A percentile compares a stretch with the other conserved stretches of the same genome.
Conservation (phyloP, 2,797 vertebrate genomes). For the Typhlichthys subterraneus region DNA sequence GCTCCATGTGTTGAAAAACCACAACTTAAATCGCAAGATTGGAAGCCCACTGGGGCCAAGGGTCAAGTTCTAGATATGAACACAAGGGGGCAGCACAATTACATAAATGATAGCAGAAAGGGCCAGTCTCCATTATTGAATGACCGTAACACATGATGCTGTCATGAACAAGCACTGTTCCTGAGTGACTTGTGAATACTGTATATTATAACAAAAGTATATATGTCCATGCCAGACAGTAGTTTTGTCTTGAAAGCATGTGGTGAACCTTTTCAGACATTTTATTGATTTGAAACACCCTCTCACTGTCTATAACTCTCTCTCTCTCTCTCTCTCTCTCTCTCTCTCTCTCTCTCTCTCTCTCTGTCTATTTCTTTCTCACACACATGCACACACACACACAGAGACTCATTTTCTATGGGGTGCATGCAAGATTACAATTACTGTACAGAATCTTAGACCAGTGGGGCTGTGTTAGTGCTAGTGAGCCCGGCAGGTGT, state of each 20-base stretch:
- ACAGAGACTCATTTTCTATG: slow-evolving; percentile 54
- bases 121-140: slow-evolving; percentile 5
- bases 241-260: slow-evolving; percentile 52
- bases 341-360: slow-evolving; percentile 16
- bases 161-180: slow-evolving; percentile 16
- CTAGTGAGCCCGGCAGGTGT: slow-evolving; percentile 42
- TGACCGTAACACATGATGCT: slow-evolving; percentile 20
- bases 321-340: slow-evolving; percentile 16
- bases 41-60: slow-evolving; percentile 9
- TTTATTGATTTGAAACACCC: slow-evolving; percentile 34
- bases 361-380: slow-evolving; percentile 20
- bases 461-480: slow-evolving; percentile 49
- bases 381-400: slow-evolving; percentile 23
- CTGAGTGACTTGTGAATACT: slow-evolving; percentile 25
- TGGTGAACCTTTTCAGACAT: slow-evolving; percentile 38
- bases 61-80: slow-evolving; percentile 19
- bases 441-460: slow-evolving; percentile 66
- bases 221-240: slow-evolving; percentile 39
- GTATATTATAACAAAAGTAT: slow-evolving; percentile 27
- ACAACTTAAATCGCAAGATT: slow-evolving; percentile 9
- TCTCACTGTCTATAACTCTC: slow-evolving; percentile 16
- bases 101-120: not conserved
- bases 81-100: slow-evolving; percentile 34
- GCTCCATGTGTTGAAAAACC: slow-evolving; percentile 5
- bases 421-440: slow-evolving; percentile 68